Base-by-base conservation (phyloP, 1,140 invertebrate genomes). In the Carcinoscorpius rotundicauda region DNA sequence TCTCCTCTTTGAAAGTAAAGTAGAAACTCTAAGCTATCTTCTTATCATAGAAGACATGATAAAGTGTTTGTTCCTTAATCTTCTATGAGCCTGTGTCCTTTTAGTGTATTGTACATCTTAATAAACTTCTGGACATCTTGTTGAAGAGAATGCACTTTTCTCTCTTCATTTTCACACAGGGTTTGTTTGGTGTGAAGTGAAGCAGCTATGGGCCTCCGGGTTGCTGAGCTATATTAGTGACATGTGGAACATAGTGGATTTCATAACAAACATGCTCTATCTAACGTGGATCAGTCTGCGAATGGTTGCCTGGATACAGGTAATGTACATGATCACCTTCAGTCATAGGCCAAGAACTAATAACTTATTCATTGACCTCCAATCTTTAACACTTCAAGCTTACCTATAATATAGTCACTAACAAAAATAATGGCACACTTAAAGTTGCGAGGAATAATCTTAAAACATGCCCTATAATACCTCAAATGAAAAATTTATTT, bases 161-260 rank as follows among this genome's bases (percentile, higher is more conserved):
- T 29, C 29, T 29, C 64, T 53, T 29, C 51, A 3, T 68, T 69
- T 70, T 63, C 76, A 71, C 76, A 6, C 72, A 94, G 93, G 93
- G 78, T 83, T 95, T 69, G 86, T 98, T 58, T 91, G 89, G 81
- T 84, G 85, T 6, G 94, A 98, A 80, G 86, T 94, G 57, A 84
- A 87, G 72, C 80, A 91, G 49, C 78, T 97, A 10, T 97, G 92
- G 86, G 81, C 84, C 0, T 88, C 87, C 66, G 94, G 94, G 0
- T 73, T 97, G n/a, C 75, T 87, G 51, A 90, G 94, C 58, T 98
- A 97, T 73, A 80, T 94, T 51, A 85, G 85, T 60, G 93, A 98
- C 78, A 83, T 97, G 65, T 98, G 95, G 95, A 98, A 98, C 75
- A 91, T 97, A 70, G 87, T 97, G 4, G 95, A 98, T 76, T 97